These are phyloP conservation scores for Baronia brevicornis DNA, from an alignment of 2,888 invertebrate species.

Conservation along the genomic window DNA sequence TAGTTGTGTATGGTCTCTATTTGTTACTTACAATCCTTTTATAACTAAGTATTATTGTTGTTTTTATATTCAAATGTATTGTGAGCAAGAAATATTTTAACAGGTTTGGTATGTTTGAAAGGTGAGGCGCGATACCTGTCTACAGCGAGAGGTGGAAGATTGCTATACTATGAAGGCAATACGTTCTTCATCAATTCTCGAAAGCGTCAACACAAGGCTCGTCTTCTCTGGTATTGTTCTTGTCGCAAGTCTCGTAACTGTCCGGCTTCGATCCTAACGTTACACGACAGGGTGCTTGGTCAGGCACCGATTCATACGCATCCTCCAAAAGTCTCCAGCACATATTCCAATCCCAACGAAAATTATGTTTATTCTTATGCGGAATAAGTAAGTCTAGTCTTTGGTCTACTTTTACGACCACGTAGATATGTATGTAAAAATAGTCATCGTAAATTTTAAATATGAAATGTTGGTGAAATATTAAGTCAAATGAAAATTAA, in stretches of 20 bases:
- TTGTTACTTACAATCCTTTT: no score
- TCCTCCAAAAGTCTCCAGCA: slow-evolving; percentile 39
- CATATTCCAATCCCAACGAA: slow-evolving; percentile 19
- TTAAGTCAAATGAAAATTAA: no score
- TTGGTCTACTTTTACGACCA: slow-evolving; percentile 1
- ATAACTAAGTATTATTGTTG: not conserved
- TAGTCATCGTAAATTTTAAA: no score
- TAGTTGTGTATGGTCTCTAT: no score
- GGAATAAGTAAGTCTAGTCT: slow-evolving; percentile 8
- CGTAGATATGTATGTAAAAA: no score
- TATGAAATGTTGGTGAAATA: no score
- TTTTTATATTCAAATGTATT: not conserved
- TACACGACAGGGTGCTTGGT: slow-evolving; percentile 40
- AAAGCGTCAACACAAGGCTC: slow-evolving; percentile 34
- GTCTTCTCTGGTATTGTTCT: slow-evolving; percentile 52
- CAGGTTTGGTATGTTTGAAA: slow-evolving; percentile 25
- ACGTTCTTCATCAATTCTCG: slow-evolving; percentile 50
- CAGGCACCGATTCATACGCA: slow-evolving; percentile 44
- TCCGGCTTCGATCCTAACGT: slow-evolving; percentile 42
- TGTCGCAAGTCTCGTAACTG: slow-evolving; percentile 48
- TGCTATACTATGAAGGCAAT: slow-evolving; percentile 47
- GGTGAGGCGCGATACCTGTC: slow-evolving; percentile 40
- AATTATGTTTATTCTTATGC: slow-evolving; percentile 11
- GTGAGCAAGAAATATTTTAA: slow-evolving; percentile 16
- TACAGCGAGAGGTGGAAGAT: slow-evolving; percentile 41